These are phyloP conservation scores for Rhorus exstirpatorius DNA, from an alignment of 2,888 invertebrate species.

Conservation along the genomic window DNA sequence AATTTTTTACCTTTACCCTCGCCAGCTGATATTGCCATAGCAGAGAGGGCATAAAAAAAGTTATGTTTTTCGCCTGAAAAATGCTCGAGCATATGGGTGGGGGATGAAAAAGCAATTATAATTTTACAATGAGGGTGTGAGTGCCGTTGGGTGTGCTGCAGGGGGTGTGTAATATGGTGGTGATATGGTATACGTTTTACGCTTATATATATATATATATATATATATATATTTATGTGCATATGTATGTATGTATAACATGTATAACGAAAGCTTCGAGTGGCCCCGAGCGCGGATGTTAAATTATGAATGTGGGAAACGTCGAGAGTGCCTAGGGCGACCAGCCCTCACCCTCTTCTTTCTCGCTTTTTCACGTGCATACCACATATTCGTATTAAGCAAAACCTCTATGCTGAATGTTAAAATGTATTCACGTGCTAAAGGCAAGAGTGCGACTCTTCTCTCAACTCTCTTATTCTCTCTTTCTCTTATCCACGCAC, in stretches of 20 bases:
- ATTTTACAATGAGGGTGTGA: slow-evolving; percentile 57
- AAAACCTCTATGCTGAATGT: slow-evolving; percentile 43
- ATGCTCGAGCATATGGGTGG: not conserved
- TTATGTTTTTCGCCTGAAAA: slow-evolving; percentile 16
- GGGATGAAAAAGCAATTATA: slow-evolving; percentile 59
- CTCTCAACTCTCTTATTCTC: not conserved
- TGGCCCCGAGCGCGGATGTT: slow-evolving; percentile 62
- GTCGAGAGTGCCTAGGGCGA: slow-evolving; percentile 60
- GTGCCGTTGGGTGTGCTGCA: slow-evolving; percentile 6
- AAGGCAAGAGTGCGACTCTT: slow-evolving; percentile 40
- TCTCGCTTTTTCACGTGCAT: slow-evolving; percentile 4
- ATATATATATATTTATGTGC: not conserved
- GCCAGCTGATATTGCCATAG: not conserved
- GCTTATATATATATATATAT: not conserved
- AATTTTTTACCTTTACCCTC: slow-evolving; percentile 3
- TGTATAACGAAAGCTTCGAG: slow-evolving; percentile 39
- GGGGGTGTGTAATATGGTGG: slow-evolving; percentile 37
- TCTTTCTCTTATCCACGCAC: not conserved
- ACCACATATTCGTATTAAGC: slow-evolving; percentile 20
- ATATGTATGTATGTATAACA: not conserved
- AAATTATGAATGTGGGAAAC: slow-evolving; percentile 71
- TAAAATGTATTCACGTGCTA: slow-evolving; percentile 53
- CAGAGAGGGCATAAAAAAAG: not conserved
- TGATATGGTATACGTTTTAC: slow-evolving; percentile 5
- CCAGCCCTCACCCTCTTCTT: slow-evolving; percentile 2